A percentile compares a stretch with the other conserved stretches of the same genome.
These are phyloP conservation scores for Oxyruncus cristatus DNA, from an alignment of 2,113 vertebrate genomes.

Conservation along the genomic window DNA sequence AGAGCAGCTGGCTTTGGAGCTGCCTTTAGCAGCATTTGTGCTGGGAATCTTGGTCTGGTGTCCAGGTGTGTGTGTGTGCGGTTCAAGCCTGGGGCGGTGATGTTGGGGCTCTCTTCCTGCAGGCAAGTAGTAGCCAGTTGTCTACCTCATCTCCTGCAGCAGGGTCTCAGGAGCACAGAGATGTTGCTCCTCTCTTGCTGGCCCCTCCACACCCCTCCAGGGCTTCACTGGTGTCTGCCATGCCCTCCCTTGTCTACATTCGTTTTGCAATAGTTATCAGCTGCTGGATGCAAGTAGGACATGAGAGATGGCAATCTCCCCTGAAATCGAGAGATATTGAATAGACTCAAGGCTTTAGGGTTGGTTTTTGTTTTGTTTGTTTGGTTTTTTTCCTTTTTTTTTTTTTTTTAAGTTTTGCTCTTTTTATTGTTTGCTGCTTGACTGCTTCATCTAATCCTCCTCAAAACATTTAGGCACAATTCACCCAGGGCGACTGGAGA, in stretches of 20 bases:
- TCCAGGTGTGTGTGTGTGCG: fast-evolving
- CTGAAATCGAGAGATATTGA: not conserved
- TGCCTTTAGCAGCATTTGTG: not conserved
- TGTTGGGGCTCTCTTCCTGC: not conserved
- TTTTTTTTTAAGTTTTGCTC: not conserved
- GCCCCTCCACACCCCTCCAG: not conserved
- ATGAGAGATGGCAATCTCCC: not conserved
- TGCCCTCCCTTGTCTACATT: not conserved
- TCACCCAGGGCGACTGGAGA: not conserved
- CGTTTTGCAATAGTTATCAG: not conserved
- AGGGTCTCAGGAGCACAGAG: not conserved
- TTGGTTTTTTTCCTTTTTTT: not conserved
- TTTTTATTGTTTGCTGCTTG: not conserved
- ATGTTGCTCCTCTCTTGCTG: not conserved
- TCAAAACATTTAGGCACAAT: not conserved
- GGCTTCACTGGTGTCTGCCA: fast-evolving
- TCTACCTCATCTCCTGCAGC: fast-evolving
- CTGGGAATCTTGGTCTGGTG: not conserved
- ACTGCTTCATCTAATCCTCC: not conserved
- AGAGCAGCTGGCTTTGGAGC: not conserved
- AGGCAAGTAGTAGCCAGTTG: not conserved
- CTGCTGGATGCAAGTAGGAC: not conserved
- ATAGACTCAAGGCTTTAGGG: not conserved
- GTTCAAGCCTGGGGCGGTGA: not conserved
- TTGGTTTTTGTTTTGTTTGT: not conserved